A percentile compares a stretch with the other conserved stretches of the same genome.
Evolutionary conservation across 2,888 invertebrate genomes (phyloP).

Genomic region (Rotaria socialis): DNA sequence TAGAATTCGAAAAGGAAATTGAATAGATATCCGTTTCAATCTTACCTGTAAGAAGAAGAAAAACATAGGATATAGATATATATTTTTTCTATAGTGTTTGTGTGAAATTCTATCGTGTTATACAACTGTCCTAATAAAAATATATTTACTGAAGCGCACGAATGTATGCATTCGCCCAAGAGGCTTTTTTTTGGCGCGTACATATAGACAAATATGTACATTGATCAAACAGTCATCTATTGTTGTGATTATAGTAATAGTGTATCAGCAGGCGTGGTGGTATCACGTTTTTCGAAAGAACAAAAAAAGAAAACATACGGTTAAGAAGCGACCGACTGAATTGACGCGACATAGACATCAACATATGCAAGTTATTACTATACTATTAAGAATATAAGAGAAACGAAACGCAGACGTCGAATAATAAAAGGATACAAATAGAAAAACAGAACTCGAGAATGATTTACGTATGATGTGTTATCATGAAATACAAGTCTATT

Average conservation of each 20-base stretch:
- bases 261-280: neutral
- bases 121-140: neutral
- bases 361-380: neutral
- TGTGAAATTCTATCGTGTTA: neutral
- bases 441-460: neutral
- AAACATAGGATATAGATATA: neutral
- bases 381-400: neutral
- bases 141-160: neutral
- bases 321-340: neutral
- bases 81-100: neutral
- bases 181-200: neutral
- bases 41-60: neutral
- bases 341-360: neutral
- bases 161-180: neutral
- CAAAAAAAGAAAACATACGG: neutral
- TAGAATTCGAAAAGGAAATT: neutral
- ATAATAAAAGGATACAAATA: neutral
- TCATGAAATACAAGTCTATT: too few relatives aligned
- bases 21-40: neutral
- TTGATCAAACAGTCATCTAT: conserved; percentile 3
- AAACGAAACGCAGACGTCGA: neutral
- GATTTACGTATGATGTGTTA: neutral
- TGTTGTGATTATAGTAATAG: neutral
- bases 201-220: neutral
- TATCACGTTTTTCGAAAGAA: neutral